Evolutionary conservation across 2,797 vertebrate species (phyloP), one percentile per base, ranked within the genome.

Genomic region (Gymnocypris eckloni): DNA sequence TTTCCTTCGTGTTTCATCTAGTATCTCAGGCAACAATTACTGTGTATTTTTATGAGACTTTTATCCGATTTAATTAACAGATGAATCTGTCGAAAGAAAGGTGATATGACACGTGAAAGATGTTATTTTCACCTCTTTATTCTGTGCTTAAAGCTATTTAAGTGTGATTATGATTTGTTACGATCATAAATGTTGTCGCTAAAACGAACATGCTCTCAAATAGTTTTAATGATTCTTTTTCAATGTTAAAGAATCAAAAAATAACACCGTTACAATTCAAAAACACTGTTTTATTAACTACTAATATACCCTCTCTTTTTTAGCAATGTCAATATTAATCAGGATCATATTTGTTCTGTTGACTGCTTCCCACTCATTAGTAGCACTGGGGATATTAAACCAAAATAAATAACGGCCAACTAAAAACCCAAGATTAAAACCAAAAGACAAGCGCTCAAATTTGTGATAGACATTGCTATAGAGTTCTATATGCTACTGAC

Each of bases 291-390:
- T 84, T 86, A 70, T 52, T 37, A 8, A 66, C 41, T 76, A 33
- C 33, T 59, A 52, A 75, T 79, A 50, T 54, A 90, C 92, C 92
- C 76, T 93, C 93, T 92, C 80, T 86, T 91, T 92, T 94, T 90
- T 82, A 91, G 88, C 70, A 88, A 88, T 90, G 83, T 91, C 87
- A 92, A 91, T 93, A 93, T 92, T 94, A 94, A 95, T 94, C 92
- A 93, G 93, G 89, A 90, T 88, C 91, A 93, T 92, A 91, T 93
- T 94, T 95, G 93, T 90, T 88, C 93, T 92, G 92, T 90, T 91
- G 71, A 80, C 91, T 93, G 91, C 90, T 92, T 90, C 88, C 73
- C 92, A 92, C 91, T 94, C 94, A 95, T 96, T 95, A 92, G 92
- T 91, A 91, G 92, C 87, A 90, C 91, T 93, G 28, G 80, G 87